Base-by-base conservation (phyloP, 2,113 vertebrate genomes). In the Poicephalus gulielmi region DNA sequence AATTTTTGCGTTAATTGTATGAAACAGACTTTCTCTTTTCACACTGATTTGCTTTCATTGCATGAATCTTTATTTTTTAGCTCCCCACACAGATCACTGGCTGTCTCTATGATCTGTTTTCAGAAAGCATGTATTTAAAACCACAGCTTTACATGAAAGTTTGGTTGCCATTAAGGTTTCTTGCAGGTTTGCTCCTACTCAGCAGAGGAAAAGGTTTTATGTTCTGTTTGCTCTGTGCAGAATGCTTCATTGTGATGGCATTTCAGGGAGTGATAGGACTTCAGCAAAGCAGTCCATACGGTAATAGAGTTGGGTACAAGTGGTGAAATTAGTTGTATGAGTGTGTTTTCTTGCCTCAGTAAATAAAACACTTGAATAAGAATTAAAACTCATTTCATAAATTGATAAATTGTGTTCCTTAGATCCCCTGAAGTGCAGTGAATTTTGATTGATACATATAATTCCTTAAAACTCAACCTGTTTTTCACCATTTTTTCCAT, bases 191-290 rank as follows among this genome's bases (percentile, higher is more conserved):
- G 43, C 49, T 41, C 33, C 44, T 24, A 7, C 43, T 44, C 23
- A 6, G 24, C 43, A 22, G 49, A 49, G 13, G 68, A 50, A 6
- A 5, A 3, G 18, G 46, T 1, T 68, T 28, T 23, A 3, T 5
- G 35, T 35, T 63, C 11, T 2, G 11, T 27, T 63, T 24, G 39
- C 66, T 63, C 24, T 24, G 24, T 16, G n/a, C 28, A 2, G 4
- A 14, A 7, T 2, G 3, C 24, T n/a, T 25, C 19, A 1, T 23
- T 8, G 37, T 2, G 2, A 4, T 20, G 16, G 11, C 7, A 3
- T 18, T 68, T 31, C 24, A 13, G 22, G 41, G 62, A 30, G 7
- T 23, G 47, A 4, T 0, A 16, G 55, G 24, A 9, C 37, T 5
- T 39, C 53, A 46, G 33, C 30, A 11, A 31, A 35, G 14, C 11